Conservation (phyloP, 2,888 invertebrate genomes). For the Drosophila dives region DNA sequence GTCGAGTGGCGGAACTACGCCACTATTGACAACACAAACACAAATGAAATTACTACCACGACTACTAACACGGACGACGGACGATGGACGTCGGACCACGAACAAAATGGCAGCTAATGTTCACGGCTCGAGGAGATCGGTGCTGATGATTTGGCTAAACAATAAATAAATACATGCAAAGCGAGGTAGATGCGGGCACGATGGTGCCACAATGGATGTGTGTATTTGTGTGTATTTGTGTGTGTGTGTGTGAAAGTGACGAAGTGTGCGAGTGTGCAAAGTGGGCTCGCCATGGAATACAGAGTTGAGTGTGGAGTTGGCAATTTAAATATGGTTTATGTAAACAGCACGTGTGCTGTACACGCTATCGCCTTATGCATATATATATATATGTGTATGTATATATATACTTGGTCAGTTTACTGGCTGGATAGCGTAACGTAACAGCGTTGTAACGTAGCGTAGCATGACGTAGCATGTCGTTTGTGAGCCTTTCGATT, state of each 20-base stretch:
- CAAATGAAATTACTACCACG: constrained; percentile 21
- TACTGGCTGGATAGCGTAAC: constrained; percentile 61
- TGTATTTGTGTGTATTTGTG: not conserved
- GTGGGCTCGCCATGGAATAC: constrained; percentile 13
- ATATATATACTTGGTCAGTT: constrained; percentile 48
- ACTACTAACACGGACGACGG: not conserved
- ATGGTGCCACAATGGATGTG: not conserved
- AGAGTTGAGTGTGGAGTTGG: constrained; percentile 53
- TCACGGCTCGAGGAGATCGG: constrained; percentile 68
- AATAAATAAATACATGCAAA: constrained; percentile 70
- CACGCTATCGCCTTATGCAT: constrained; percentile 25
- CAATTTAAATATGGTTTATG: constrained; percentile 75
- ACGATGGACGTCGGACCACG: constrained; percentile 17
- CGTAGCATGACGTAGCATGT: constrained; percentile 29
- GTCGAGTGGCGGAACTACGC: constrained; percentile 59
- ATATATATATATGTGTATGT: constrained; percentile 5
- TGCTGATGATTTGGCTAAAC: constrained; percentile 66
- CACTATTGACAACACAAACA: constrained; percentile 24
- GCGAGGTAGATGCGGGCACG: not conserved
- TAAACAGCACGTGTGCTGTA: constrained; percentile 48
- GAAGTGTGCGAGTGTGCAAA: constrained; percentile 6
- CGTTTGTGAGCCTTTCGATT: constrained; percentile 55
- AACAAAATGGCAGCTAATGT: constrained; percentile 68
- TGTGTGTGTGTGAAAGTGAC: constrained; percentile 2
- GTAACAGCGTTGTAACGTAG: constrained; percentile 44